These are phyloP conservation scores for Mustela nigripes DNA, from an alignment of 2,113 vertebrate genomes.

Conservation along the genomic window DNA sequence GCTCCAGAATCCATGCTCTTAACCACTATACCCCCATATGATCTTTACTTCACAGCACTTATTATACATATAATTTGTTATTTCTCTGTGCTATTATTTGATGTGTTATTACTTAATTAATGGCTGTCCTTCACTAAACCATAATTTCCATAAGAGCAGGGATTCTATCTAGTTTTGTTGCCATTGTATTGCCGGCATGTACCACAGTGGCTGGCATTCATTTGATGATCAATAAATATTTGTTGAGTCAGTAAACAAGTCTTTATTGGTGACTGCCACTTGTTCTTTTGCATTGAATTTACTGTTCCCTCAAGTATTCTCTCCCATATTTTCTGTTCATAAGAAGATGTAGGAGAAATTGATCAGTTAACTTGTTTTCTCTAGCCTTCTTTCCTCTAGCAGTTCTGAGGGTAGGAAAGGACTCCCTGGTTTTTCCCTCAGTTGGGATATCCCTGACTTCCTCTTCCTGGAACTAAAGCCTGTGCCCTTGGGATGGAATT, in stretches of 20 bases:
- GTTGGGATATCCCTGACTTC: conserved; percentile 15
- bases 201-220: background rate
- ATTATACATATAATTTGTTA: background rate
- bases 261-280: background rate
- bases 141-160: background rate
- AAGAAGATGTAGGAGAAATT: background rate
- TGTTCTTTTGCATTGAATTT: conserved; percentile 46
- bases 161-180: conserved; percentile 28
- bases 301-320: background rate
- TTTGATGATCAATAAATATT: conserved; percentile 18
- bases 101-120: background rate
- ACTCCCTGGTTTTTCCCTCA: background rate
- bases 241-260: background rate
- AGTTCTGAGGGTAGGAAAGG: background rate
- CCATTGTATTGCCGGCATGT: background rate
- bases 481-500: background rate
- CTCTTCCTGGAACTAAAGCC: background rate
- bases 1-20: background rate
- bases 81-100: background rate
- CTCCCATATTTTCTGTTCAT: background rate
- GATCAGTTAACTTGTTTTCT: background rate
- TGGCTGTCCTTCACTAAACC: background rate
- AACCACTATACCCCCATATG: background rate
- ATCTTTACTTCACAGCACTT: conserved; percentile 24
- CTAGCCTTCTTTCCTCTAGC: background rate